Conservation (phyloP, 2,888 invertebrate genomes). For the Eledone cirrhosa region DNA sequence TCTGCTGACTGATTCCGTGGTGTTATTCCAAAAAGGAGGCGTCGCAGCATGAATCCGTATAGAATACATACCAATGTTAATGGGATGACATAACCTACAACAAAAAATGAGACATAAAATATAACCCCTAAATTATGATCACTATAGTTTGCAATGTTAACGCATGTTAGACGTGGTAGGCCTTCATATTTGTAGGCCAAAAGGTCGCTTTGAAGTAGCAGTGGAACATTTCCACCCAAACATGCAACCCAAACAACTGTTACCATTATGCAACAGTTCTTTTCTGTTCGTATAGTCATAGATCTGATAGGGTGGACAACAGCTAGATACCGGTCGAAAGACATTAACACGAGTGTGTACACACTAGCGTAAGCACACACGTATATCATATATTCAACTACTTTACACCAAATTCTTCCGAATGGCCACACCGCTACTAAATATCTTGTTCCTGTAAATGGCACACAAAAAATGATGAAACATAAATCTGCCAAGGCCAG, state of each 20-base stretch:
- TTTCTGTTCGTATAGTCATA: slow-evolving; percentile 83
- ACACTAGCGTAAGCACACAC: slow-evolving; percentile 93
- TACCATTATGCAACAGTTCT: slow-evolving; percentile 82
- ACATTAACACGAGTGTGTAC: slow-evolving; percentile 93
- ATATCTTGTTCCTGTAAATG: slow-evolving; percentile 91
- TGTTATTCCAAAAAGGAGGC: slow-evolving; percentile 81
- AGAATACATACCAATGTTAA: slow-evolving; percentile 85
- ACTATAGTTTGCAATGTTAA: slow-evolving; percentile 39
- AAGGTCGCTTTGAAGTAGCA: slow-evolving; percentile 54
- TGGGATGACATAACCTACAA: slow-evolving; percentile 88
- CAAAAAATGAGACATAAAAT: slow-evolving; percentile 72
- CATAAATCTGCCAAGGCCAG: slow-evolving; percentile 88
- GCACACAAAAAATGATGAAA: slow-evolving; percentile 92
- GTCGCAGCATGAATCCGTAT: slow-evolving; percentile 87
- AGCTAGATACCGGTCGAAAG: slow-evolving; percentile 87
- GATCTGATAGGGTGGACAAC: slow-evolving; percentile 92
- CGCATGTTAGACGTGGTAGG: slow-evolving; percentile 54
- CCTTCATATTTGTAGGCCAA: slow-evolving; percentile 64
- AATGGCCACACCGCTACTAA: slow-evolving; percentile 89
- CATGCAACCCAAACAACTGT: slow-evolving; percentile 84
- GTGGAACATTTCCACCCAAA: slow-evolving; percentile 59
- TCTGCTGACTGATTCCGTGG: slow-evolving; percentile 78
- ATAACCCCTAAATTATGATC: slow-evolving; percentile 32
- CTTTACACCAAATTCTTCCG: slow-evolving; percentile 88
- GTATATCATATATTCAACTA: slow-evolving; percentile 89